Conservation (phyloP, 2,797 vertebrate species). For the Selene dorsalis region DNA sequence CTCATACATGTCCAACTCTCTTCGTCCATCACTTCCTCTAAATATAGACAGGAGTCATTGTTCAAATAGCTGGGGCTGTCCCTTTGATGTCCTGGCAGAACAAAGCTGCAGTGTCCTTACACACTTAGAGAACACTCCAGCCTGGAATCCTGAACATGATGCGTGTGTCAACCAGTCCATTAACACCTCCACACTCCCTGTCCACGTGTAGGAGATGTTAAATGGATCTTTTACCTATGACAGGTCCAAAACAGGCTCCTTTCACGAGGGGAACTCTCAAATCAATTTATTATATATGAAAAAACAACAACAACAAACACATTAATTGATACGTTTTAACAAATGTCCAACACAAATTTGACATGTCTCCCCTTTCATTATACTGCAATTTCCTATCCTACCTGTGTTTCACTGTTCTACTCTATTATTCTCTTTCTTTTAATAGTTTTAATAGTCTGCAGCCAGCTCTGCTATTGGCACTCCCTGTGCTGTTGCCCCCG, state of each 20-base stretch:
- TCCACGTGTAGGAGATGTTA: slow-evolving; percentile 59
- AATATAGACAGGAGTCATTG: slow-evolving; percentile 82
- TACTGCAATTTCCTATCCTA: slow-evolving; percentile 5
- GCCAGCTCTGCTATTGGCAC: slow-evolving; percentile 48
- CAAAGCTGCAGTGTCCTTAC: slow-evolving; percentile 81
- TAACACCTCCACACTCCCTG: slow-evolving; percentile 75
- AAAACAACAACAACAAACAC: neutral
- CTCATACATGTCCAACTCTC: slow-evolving; percentile 78
- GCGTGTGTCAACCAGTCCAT: slow-evolving; percentile 82
- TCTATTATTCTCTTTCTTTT: slow-evolving; percentile 30
- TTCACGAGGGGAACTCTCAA: neutral
- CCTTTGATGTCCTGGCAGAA: slow-evolving; percentile 84
- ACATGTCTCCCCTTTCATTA: slow-evolving; percentile 2
- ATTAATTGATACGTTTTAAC: neutral
- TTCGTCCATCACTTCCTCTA: slow-evolving; percentile 83
- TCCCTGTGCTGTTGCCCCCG: slow-evolving; percentile 50
- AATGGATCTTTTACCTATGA: slow-evolving; percentile 54
- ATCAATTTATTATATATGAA: neutral
- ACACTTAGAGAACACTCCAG: slow-evolving; percentile 80
- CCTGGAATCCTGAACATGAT: slow-evolving; percentile 81
- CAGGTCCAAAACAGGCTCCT: slow-evolving; percentile 26
- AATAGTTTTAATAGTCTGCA: slow-evolving; percentile 35
- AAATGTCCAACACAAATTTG: neutral
- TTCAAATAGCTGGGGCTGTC: slow-evolving; percentile 75
- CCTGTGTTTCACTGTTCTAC: slow-evolving; percentile 22